Evolutionary conservation across 2,113 vertebrate species (phyloP), one percentile per base, ranked within the genome.

Genomic region (Theropithecus gelada): DNA sequence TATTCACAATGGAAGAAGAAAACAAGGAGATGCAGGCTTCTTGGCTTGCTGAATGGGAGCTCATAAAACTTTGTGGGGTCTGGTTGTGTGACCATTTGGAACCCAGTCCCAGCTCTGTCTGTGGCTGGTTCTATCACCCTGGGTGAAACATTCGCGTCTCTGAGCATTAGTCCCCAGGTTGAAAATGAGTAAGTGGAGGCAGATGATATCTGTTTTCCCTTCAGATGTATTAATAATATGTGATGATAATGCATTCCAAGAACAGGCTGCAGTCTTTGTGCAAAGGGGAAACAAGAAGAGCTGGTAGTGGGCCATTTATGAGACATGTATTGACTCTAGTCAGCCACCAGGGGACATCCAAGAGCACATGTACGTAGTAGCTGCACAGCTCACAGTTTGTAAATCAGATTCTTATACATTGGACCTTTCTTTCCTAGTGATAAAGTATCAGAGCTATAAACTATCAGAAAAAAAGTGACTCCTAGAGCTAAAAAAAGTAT

Each of bases 1-100:
- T 64, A 92, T 94, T 96, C 40, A 94, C 88, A 92, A 68, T 76
- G 85, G 82, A 95, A 8, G 93, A 78, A 52, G 80, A 83, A 97
- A 96, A 87, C 61, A 95, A 96, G 72, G 48, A 80, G 64, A 30
- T 10, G 2, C 8, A 7, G 38, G n/a, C 10, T 73, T 97, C 59
- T 80, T 85, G 75, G 59, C 85, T 12, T 73, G 35, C 64, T 30
- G 75, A 93, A 38, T 12, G 8, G 14, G 70, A 81, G 30, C 20
- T 43, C 57, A 27, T 70, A 43, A 81, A 76, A 35, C 70, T 81
- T 43, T 86, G 25, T 75, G 59, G 10, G 27, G 10, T 83, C n/a
- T 86, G 25, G 20, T 9, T 73, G 7, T 66, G 82, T 75, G 32
- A 8, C 6, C 45, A 27, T 78, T 72, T 81, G 43, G n/a, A 50